Conservation (phyloP, 2,797 vertebrate species). For the Glossophaga mutica region DNA sequence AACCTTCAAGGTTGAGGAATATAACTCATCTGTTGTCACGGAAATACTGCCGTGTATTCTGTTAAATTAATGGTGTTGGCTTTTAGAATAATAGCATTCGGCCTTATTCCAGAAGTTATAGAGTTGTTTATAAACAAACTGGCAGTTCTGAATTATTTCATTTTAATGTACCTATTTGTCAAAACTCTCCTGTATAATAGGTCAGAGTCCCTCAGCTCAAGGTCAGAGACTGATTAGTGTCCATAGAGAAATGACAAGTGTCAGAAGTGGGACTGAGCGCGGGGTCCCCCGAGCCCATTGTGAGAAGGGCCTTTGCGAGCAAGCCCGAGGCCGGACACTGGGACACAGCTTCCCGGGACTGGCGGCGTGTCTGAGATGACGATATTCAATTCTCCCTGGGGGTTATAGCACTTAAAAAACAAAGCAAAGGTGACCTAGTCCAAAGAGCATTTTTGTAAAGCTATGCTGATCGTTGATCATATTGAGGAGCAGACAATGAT, state of each 20-base stretch:
- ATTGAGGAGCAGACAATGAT: neutral
- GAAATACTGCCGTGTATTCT: neutral
- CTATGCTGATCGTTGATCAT: slow-evolving; percentile 36
- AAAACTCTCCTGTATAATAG: neutral
- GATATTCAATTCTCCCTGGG: slow-evolving; percentile 15
- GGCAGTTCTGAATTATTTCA: slow-evolving; percentile 29
- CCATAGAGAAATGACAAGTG: neutral
- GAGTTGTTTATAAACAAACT: neutral
- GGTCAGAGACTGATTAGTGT: neutral
- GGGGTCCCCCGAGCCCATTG: neutral
- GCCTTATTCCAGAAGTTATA: neutral
- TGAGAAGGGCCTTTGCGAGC: neutral
- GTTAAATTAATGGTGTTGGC: neutral
- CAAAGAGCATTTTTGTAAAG: slow-evolving; percentile 33
- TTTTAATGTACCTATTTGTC: slow-evolving; percentile 14
- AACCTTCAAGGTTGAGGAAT: neutral
- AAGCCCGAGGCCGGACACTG: neutral
- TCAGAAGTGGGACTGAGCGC: neutral
- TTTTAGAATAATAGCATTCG: neutral
- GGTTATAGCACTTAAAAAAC: neutral
- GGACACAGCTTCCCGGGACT: neutral
- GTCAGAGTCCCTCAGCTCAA: neutral
- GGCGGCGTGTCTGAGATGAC: neutral
- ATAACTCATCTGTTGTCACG: neutral
- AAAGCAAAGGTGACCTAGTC: neutral